phyloP scores from a whole-genome alignment of 2,888 invertebrate species.

The Hirtodrosophila trivittata region DNA sequence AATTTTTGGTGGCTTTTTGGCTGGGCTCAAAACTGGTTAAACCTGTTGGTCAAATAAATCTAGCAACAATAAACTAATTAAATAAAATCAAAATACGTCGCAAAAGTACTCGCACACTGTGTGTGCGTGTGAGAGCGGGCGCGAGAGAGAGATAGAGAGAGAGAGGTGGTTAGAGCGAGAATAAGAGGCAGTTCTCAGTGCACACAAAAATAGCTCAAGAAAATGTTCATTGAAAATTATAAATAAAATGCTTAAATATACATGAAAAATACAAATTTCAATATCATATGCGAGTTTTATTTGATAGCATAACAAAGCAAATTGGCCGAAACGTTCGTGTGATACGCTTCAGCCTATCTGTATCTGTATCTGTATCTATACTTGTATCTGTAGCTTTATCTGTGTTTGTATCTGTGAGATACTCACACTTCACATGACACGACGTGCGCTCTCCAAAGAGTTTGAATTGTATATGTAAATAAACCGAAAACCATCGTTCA shows the following conservation, averaged over 20 bases:
- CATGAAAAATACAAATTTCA: constrained; percentile 29
- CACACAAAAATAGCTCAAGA: constrained; percentile 41
- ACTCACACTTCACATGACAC: constrained; percentile 26
- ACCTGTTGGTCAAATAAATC: constrained; percentile 60
- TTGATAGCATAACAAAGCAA: constrained; percentile 25
- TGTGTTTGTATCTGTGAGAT: constrained; percentile 20
- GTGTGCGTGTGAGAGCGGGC: background rate
- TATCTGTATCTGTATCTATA: constrained; percentile 25
- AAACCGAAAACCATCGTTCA: constrained; percentile 1
- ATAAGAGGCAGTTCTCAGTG: constrained; percentile 18
- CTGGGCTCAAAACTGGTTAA: constrained; percentile 56
- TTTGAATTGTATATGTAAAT: constrained; percentile 4
- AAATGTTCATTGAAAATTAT: constrained; percentile 53
- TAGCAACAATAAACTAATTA: constrained; percentile 74
- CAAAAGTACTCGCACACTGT: constrained; percentile 45
- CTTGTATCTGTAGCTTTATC: constrained; percentile 11
- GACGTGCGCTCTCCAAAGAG: constrained; percentile 5
- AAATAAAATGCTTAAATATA: constrained; percentile 54
- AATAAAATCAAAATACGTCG: constrained; percentile 70
- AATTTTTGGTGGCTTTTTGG: constrained; percentile 19
- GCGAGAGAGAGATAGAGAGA: background rate
- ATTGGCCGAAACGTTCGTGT: constrained; percentile 15
- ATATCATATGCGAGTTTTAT: constrained; percentile 43
- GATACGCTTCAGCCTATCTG: constrained; percentile 11
- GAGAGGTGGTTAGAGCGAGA: constrained; percentile 10